A percentile compares a stretch with the other conserved stretches of the same genome.
These are phyloP conservation scores for Rousettus leschenaultii DNA, from an alignment of 2,113 vertebrate species.

Conservation along the genomic window DNA sequence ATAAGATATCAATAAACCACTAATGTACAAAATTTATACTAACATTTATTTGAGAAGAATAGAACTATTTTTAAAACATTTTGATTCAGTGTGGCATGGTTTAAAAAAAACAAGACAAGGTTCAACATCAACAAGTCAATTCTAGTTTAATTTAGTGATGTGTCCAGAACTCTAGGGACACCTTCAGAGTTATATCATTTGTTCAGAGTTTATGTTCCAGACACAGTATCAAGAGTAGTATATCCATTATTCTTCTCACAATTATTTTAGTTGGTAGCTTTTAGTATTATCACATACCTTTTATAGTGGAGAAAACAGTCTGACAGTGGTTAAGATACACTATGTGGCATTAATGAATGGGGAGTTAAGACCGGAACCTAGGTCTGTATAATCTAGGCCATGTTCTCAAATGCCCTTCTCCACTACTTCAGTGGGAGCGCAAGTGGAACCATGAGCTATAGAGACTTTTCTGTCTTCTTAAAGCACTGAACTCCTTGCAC, in stretches of 20 bases:
- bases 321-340: not conserved
- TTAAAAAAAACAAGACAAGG: not conserved
- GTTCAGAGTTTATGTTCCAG: not conserved
- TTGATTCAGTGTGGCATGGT: not conserved
- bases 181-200: not conserved
- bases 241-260: not conserved
- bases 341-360: not conserved
- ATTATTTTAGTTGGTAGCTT: not conserved
- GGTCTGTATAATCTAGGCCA: not conserved
- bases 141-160: not conserved
- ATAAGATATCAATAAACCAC: not conserved
- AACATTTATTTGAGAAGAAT: not conserved
- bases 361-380: not conserved
- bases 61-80: not conserved
- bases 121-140: not conserved
- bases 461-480: not conserved
- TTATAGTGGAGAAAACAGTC: not conserved
- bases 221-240: not conserved
- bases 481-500: not conserved
- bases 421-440: not conserved
- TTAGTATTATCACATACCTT: not conserved
- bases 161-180: not conserved
- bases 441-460: not conserved
- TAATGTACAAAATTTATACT: not conserved
- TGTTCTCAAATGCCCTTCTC: not conserved